Percentiles rank a stretch among this genome's conserved stretches.
These are phyloP conservation scores for Catocala fraxini DNA, from an alignment of 2,888 invertebrate genomes.

Conservation along the genomic window DNA sequence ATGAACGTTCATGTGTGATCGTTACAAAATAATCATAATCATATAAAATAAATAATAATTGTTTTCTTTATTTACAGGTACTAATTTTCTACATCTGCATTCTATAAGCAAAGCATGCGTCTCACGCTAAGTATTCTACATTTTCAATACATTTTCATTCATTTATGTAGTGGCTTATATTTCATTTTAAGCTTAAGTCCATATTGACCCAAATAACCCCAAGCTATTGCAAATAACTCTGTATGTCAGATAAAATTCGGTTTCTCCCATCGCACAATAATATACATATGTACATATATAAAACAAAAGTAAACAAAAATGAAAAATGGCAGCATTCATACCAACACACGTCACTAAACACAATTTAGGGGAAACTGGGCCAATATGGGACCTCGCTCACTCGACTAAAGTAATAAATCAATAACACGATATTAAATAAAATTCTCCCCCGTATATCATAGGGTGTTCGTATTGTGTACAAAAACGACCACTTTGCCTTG, in stretches of 20 bases:
- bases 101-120: too few species aligned
- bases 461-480: constrained; percentile 63
- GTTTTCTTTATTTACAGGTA: too few species aligned
- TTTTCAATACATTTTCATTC: too few species aligned
- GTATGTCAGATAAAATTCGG: not conserved
- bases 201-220: too few species aligned
- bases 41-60: too few species aligned
- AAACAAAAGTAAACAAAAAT: constrained; percentile 55
- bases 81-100: too few species aligned
- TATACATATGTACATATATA: constrained; percentile 20
- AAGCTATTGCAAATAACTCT: not conserved
- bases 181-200: too few species aligned
- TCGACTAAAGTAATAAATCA: constrained; percentile 76
- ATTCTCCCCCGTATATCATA: constrained; percentile 78
- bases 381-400: constrained; percentile 60
- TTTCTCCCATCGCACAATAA: not conserved
- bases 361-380: constrained; percentile 58
- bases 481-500: constrained; percentile 66
- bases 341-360: constrained; percentile 66
- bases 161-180: too few species aligned
- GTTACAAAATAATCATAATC: too few species aligned
- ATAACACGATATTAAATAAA: constrained; percentile 83
- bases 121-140: too few species aligned
- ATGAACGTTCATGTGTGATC: too few species aligned
- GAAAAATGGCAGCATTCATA: constrained; percentile 63